Evolutionary conservation across 2,113 vertebrate species (phyloP).

Genomic region (Henicopernis longicauda): DNA sequence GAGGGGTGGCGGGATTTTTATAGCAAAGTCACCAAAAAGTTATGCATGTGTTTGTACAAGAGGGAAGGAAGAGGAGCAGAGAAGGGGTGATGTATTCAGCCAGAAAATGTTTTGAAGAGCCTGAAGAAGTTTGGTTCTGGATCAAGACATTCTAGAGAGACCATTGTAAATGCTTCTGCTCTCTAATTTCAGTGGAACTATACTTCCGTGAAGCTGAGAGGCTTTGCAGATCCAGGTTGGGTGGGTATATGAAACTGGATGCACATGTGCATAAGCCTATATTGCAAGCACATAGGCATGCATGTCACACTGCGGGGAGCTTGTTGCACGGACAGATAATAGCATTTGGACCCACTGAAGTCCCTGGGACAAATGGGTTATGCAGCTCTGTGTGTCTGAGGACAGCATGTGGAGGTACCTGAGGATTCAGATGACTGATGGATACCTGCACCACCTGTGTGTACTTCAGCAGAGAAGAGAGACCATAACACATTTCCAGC

Average conservation of each 20-base stretch:
- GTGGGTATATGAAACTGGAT: neutral
- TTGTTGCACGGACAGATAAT: neutral
- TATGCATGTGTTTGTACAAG: neutral
- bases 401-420: neutral
- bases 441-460: neutral
- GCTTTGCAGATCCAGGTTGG: neutral
- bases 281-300: neutral
- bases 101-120: neutral
- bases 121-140: neutral
- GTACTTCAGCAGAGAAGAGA: neutral
- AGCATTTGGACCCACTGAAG: neutral
- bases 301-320: neutral
- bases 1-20: neutral
- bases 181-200: neutral
- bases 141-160: neutral
- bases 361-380: neutral
- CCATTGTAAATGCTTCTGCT: neutral
- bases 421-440: rapidly evolving
- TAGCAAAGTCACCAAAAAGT: neutral
- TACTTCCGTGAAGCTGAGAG: neutral
- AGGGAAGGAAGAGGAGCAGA: neutral
- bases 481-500: neutral
- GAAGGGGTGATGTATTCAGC: neutral
- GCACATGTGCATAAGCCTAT: rapidly evolving
- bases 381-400: neutral